Percentiles rank a stretch among this genome's conserved stretches.
Conservation (phyloP, 1,140 invertebrate species). For the Ceratosolen fusciceps region DNA sequence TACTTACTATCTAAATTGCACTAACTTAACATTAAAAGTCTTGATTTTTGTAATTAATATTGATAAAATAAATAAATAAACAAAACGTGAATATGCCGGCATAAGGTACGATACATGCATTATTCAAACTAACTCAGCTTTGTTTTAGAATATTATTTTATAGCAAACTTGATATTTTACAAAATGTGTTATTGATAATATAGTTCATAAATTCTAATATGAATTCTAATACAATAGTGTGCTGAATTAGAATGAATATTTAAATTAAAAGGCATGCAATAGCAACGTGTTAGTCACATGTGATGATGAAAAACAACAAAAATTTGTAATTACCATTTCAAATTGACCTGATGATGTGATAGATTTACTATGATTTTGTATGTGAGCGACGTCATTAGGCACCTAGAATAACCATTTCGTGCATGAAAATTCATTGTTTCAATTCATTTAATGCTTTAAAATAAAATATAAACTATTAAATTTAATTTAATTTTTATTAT, state of each 20-base stretch:
- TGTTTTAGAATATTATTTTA: too few relatives aligned
- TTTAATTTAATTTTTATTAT: background rate
- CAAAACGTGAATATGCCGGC: constrained; percentile 70
- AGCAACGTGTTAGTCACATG: constrained; percentile 52
- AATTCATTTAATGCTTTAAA: background rate
- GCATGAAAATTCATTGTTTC: constrained; percentile 20
- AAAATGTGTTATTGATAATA: constrained; percentile 7
- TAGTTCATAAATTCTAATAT: constrained; percentile 17
- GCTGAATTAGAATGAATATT: constrained; percentile 57
- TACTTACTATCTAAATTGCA: constrained; percentile 40
- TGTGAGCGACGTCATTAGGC: constrained; percentile 69
- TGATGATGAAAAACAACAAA: constrained; percentile 42
- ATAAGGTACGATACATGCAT: constrained; percentile 68
- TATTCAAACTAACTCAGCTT: constrained; percentile 61
- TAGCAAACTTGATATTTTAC: background rate
- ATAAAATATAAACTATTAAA: background rate
- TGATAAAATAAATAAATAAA: constrained; percentile 52
- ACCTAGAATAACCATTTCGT: constrained; percentile 63
- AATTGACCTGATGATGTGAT: constrained; percentile 67
- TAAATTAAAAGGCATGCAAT: constrained; percentile 59
- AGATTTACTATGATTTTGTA: constrained; percentile 69
- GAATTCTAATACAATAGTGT: constrained; percentile 6
- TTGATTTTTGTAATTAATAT: constrained; percentile 51
- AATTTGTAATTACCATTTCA: constrained; percentile 67
- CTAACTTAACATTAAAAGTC: constrained; percentile 28